These are phyloP conservation scores for Drosophila subsilvestris DNA, from an alignment of 2,888 invertebrate genomes.

Conservation along the genomic window DNA sequence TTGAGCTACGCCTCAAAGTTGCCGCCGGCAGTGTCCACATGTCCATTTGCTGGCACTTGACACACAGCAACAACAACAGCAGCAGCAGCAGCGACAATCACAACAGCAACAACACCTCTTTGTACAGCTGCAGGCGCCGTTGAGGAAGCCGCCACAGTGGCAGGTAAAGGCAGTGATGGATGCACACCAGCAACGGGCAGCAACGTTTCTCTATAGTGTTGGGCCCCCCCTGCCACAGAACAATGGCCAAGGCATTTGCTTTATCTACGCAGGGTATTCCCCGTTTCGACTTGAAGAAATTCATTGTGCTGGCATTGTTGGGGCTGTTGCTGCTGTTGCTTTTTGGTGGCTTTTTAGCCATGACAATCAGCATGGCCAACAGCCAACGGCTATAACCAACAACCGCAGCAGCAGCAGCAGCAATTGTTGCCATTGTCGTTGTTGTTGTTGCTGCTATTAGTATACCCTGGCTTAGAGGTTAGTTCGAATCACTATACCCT, in stretches of 20 bases:
- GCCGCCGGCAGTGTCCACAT: slow-evolving; percentile 63
- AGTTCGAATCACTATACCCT: background rate
- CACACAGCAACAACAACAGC: slow-evolving; percentile 58
- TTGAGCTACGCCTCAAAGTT: slow-evolving; percentile 70
- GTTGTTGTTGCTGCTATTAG: slow-evolving; percentile 19
- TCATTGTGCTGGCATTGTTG: slow-evolving; percentile 18
- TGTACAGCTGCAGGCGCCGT: slow-evolving; percentile 71
- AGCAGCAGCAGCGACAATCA: slow-evolving; percentile 45
- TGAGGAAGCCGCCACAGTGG: slow-evolving; percentile 42
- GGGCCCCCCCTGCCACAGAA: background rate
- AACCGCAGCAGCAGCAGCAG: slow-evolving; percentile 49
- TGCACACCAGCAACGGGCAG: slow-evolving; percentile 1
- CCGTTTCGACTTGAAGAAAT: slow-evolving; percentile 9
- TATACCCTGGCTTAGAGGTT: background rate
- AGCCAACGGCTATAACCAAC: slow-evolving; percentile 71
- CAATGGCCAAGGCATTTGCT: slow-evolving; percentile 18
- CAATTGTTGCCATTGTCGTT: slow-evolving; percentile 61
- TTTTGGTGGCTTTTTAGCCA: slow-evolving; percentile 71
- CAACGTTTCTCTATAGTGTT: background rate
- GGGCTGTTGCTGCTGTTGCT: slow-evolving; percentile 34
- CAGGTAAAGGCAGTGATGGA: slow-evolving; percentile 47
- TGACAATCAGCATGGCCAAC: slow-evolving; percentile 75
- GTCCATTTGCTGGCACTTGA: slow-evolving; percentile 78
- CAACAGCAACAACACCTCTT: slow-evolving; percentile 51
- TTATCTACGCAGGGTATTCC: slow-evolving; percentile 25